Evolutionary conservation across 2,888 invertebrate genomes (phyloP).

Genomic region (Endomychus coccineus): DNA sequence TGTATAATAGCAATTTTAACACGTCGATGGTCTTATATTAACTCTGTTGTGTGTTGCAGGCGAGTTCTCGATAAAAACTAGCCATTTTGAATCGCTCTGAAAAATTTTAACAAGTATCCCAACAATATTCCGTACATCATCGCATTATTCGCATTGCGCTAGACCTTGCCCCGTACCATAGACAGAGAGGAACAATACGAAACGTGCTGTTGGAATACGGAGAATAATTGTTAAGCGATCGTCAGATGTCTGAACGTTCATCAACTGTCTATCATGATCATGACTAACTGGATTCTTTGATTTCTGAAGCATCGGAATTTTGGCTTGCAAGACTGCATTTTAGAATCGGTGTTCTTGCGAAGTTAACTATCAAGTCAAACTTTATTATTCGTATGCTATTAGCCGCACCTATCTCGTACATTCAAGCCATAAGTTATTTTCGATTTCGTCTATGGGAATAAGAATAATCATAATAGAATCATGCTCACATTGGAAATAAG

Average conservation of each 20-base stretch:
- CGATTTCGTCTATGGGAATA: too few relatives aligned
- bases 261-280: constrained; percentile 41
- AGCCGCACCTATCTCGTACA: too few relatives aligned
- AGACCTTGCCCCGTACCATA: too few relatives aligned
- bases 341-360: constrained; percentile 13
- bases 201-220: too few relatives aligned
- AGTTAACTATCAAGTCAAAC: too few relatives aligned
- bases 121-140: not conserved
- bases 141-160: too few relatives aligned
- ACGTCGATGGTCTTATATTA: constrained; percentile 36
- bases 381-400: too few relatives aligned
- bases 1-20: constrained; percentile 40
- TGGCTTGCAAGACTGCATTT: constrained; percentile 26
- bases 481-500: too few relatives aligned
- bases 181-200: too few relatives aligned
- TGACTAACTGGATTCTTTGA: constrained; percentile 40
- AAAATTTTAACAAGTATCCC: constrained; percentile 28
- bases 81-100: constrained; percentile 26
- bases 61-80: constrained; percentile 21
- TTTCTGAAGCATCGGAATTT: constrained; percentile 37
- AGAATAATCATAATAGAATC: too few relatives aligned
- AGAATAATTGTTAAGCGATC: constrained; percentile 28
- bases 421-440: too few relatives aligned
- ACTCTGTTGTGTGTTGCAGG: constrained; percentile 22
- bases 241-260: constrained; percentile 39